These are phyloP conservation scores for Neoascia interrupta DNA, from an alignment of 2,888 invertebrate species.

Conservation along the genomic window DNA sequence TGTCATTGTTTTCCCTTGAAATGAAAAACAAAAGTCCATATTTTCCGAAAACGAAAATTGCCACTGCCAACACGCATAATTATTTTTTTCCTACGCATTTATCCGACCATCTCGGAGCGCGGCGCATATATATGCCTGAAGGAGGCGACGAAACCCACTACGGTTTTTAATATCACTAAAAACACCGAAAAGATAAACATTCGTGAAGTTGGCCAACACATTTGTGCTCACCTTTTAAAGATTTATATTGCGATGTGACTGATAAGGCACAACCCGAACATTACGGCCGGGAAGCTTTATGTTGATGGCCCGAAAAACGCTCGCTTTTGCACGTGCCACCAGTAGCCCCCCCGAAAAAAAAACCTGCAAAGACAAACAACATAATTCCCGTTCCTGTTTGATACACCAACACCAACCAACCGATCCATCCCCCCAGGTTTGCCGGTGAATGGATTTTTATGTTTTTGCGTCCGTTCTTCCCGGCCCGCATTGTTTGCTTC, in stretches of 20 bases:
- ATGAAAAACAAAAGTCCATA: conserved; percentile 3
- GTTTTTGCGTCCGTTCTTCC: conserved; percentile 16
- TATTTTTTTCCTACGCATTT: conserved; percentile 33
- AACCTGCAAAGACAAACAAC: conserved; percentile 65
- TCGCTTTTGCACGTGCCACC: conserved; percentile 63
- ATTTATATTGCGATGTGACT: conserved; percentile 66
- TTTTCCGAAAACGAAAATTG: conserved; percentile 36
- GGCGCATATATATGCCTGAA: not conserved
- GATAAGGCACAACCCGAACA: conserved; percentile 69
- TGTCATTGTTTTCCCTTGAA: conserved; percentile 36
- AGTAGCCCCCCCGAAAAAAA: conserved; percentile 12
- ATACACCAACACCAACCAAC: not conserved
- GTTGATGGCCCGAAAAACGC: conserved; percentile 58
- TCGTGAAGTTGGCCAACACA: conserved; percentile 61
- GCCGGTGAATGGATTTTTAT: conserved; percentile 55
- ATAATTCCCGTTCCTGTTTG: conserved; percentile 60
- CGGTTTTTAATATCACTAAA: conserved; percentile 62
- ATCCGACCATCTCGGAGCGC: not conserved
- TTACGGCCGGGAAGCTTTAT: conserved; percentile 61
- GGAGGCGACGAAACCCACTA: conserved; percentile 11
- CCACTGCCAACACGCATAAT: conserved; percentile 43
- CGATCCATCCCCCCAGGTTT: not conserved
- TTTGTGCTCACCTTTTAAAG: conserved; percentile 66
- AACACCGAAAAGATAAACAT: conserved; percentile 61
- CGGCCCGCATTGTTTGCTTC: conserved; percentile 60